Base-by-base conservation (phyloP, 2,797 vertebrate genomes). In the Acrossocheilus wenchowensis region DNA sequence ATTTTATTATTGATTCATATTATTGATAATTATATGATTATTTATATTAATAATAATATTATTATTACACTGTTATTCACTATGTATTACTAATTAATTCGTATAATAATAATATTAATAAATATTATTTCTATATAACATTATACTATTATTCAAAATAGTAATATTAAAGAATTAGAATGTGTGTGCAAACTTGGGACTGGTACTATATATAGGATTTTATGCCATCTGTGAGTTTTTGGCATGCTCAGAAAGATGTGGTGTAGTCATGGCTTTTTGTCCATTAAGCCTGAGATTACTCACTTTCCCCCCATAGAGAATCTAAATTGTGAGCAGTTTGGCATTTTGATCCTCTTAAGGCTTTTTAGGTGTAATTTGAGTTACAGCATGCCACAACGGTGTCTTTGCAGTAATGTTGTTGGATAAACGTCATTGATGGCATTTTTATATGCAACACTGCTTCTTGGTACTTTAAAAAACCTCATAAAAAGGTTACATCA, bases 211-310 rank as follows among this genome's bases (percentile, higher is more conserved):
- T 78, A 39, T 52, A 34, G 36, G 8, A 39, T 45, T 72, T 17
- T 21, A 62, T 50, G 12, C 23, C 39, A 88, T 52, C 77, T 87
- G 73, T 23, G 21, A 34, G 64, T 14, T 71, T 89, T 86, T 66
- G 75, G 81, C 62, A 74, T 64, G 62, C 19, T 78, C 72, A 62
- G 69, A 34, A 77, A 83, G 66, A 68, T 81, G 19, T 79, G 52
- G 23, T 26, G 78, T 78, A 73, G 82, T 64, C 30, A 62, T 39
- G 45, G 11, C 34, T 34, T 57, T 86, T 72, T 87, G 71, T 73
- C 45, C 72, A 83, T 87, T 88, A 90, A 83, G 36, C 50, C 19
- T 83, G 14, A 83, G 69, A 83, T 81, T 88, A 78, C 39, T 82
- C 26, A 21, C 84, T 87, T 75, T 52, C 43, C 21, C 36, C 62